Base-by-base conservation (phyloP, 2,888 invertebrate genomes). In the Chesias legatella region DNA sequence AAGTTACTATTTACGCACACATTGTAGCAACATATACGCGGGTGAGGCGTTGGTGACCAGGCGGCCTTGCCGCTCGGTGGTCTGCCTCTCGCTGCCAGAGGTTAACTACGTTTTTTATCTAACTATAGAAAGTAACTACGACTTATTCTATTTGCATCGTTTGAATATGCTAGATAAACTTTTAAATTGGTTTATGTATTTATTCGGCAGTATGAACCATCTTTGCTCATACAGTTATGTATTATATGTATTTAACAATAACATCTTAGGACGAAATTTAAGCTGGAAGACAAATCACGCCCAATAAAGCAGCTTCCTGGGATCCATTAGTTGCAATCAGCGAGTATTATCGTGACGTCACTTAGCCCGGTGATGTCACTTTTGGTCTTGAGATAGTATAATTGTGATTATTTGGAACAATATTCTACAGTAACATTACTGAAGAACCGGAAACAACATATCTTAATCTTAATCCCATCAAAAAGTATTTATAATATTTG, bases 71-170 rank as follows among this genome's bases (percentile, higher is more conserved):
- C 73, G 72, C 75, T 64, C 73, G 60, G 71, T 73, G 67, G 75
- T 71, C 75, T 68, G 68, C 76, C 78, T 73, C 79, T 85, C 84
- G 79, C 83, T 73, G 70, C 72, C 75, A 84, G 84, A 86, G 84
- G 85, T 85, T 79, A 84, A 83, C 80, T 75, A 79, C 82, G 73
- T 76, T 72, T 81, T 78, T 78, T 67, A 79, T 81, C 79, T 79
- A 80, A 79, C 76, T 85, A 85, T 86, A 86, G 86, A 88, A 86
- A 86, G 86, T 84, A 83, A 76, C 69, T 55, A 74, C 72, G 78
- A 73, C 72, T 5, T 37, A 27, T 36, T 25, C 10, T 37, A 27
- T 38, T 32, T 33, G 32, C 27, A 32, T 32, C 22, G 13, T 17
- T 17, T 17, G 13, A 2, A 5, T 17, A 17, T 17, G 5, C 13